Base-by-base conservation (phyloP, 2,888 invertebrate species). In the Willowsia nigromaculata region DNA sequence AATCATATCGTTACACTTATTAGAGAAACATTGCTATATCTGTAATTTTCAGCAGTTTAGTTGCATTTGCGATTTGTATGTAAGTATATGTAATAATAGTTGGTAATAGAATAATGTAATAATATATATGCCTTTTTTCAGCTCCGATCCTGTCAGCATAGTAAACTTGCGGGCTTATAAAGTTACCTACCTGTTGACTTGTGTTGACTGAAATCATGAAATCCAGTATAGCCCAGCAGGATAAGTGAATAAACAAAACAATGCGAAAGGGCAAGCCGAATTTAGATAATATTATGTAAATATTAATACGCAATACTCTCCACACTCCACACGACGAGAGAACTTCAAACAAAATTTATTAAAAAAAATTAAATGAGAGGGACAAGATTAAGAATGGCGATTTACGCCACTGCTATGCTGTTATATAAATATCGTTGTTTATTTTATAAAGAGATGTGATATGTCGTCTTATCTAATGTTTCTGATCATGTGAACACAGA, bases 171-270 rank as follows among this genome's bases (percentile, higher is more conserved):
- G 18, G 27, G 62, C 3, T 62, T 33, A 62, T 53, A 53, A 53
- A n/a, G 53, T 53, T 68, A 37, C 68, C 43, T 74, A 74, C 71
- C 71, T 74, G 71, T 74, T 74, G 25, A 37, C 68, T 40, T n/a
- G n/a, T n/a, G n/a, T n/a, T n/a, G n/a, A n/a, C n/a, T n/a, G n/a
- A n/a, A n/a, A n/a, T n/a, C n/a, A n/a, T n/a, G 40, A 22, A 43
- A 74, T 74, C 71, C 71, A 40, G 71, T 74, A 74, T 47, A 22
- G 25, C 71, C 22, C 71, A 43, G 47, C 22, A 47, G 25, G 71
- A 43, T 74, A 74, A 74, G 22, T 3, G 27, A 74, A 43, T 74
- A 25, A 74, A 71, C 15, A 74, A 74, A 74, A 40, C 43, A 43
- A 6, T n/a, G n/a, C n/a, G n/a, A 33, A n/a, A 33, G n/a, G 47